Evolutionary conservation across 2,113 vertebrate genomes (phyloP).

Genomic region (Herpailurus yagouaroundi): DNA sequence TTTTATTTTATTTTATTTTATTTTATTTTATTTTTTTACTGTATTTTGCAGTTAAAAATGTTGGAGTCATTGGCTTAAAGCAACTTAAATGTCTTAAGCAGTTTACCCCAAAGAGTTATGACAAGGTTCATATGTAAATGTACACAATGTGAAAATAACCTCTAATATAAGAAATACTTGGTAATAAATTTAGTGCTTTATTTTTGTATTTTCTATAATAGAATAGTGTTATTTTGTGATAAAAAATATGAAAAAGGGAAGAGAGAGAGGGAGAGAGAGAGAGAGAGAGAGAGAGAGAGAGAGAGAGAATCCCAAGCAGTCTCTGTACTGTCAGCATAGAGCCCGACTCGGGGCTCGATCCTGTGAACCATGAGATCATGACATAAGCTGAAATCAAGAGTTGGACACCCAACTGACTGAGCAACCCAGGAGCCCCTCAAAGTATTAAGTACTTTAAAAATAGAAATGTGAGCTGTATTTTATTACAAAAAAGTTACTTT

Average conservation of each 20-base stretch:
- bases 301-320: no score
- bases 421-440: neutral
- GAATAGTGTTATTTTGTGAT: neutral
- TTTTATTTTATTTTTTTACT: neutral
- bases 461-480: neutral
- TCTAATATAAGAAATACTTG: neutral
- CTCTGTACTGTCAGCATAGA: no score
- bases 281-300: no score
- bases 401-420: no score
- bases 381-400: no score
- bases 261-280: no score
- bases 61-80: neutral
- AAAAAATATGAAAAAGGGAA: neutral
- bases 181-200: neutral
- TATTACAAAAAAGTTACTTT: neutral
- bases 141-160: neutral
- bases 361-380: no score
- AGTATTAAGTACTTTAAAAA: neutral
- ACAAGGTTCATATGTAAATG: neutral
- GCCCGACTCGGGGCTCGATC: no score
- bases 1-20: no score
- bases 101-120: neutral
- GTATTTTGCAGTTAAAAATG: neutral
- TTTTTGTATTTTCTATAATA: conserved; percentile 19
- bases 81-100: neutral